Base-by-base conservation (phyloP, 2,888 invertebrate genomes). In the Dorcus hopei region DNA sequence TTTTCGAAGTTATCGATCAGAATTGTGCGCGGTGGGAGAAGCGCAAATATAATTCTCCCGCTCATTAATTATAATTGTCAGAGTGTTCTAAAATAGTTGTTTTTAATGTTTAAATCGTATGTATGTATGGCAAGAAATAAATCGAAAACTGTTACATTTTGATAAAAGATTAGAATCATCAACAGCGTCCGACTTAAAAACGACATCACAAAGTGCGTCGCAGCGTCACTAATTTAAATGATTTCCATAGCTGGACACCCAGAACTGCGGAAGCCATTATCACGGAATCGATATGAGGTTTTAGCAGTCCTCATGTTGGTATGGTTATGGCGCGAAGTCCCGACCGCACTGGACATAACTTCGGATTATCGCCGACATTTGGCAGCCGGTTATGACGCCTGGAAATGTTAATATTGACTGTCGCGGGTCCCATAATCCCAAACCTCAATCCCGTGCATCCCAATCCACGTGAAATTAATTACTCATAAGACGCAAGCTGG, bases 361-460 rank as follows among this genome's bases (percentile, higher is more conserved):
- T 67, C 61, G 73, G 74, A 72, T 74, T 74, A 74, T 68, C 71
- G 66, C 68, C 67, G 73, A 73, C 72, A 69, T 74, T 74, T 71
- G 70, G 70, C 73, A 70, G 71, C 70, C 70, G 73, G 71, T 73
- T 72, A 73, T 74, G 73, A 74, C 74, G 72, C 73, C 72, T 70
- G 72, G 73, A 73, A 75, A 75, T 73, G 75, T 74, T 74, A 75
- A 75, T 75, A 75, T 75, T 75, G 74, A 74, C 74, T 71, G 72
- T 70, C 70, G 69, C 58, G 52, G 59, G 57, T 53, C 45, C 51
- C 45, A 49, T 59, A 59, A 59, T 56, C 52, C 56, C 49, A 39
- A 38, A 52, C 43, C 43, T 40, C 56, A 45, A 56, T 49, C 47
- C 51, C 48, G 14, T 14, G 42, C 52, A 33, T 45, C 59, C 54